A percentile compares a stretch with the other conserved stretches of the same genome.
phyloP scores from a whole-genome alignment of 2,113 vertebrate species.

The Monopterus albus region DNA sequence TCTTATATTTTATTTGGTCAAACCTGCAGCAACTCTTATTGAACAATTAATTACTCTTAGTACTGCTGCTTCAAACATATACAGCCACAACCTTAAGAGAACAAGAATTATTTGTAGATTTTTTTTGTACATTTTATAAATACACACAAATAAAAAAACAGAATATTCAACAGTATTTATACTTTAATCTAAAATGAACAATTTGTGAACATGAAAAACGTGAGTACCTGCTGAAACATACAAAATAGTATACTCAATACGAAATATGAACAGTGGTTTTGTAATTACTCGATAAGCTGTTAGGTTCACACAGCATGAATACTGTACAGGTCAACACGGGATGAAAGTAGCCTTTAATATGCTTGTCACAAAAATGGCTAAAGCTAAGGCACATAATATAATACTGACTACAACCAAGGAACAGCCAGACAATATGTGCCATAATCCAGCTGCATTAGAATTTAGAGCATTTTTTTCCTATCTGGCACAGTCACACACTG shows the following conservation, averaged over 20 bases:
- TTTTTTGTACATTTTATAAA: conserved; percentile 72
- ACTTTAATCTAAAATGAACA: conserved; percentile 15
- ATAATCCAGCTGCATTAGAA: background rate
- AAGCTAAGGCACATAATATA: conserved; percentile 36
- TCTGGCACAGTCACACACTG: conserved; percentile 18
- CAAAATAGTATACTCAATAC: conserved; percentile 21
- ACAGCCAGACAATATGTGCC: background rate
- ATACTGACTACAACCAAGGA: background rate
- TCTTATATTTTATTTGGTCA: background rate
- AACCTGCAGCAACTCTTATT: background rate
- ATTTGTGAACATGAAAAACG: conserved; percentile 4
- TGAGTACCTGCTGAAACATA: background rate
- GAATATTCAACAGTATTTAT: conserved; percentile 49
- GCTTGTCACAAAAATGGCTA: background rate
- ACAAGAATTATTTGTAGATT: conserved; percentile 59
- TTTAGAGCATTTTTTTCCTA: background rate
- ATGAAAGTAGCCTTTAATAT: conserved; percentile 1
- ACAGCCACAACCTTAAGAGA: conserved; percentile 35
- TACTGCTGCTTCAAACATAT: conserved; percentile 8
- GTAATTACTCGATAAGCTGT: background rate
- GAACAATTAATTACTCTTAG: too few species aligned
- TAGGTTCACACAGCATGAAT: background rate
- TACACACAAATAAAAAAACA: conserved; percentile 57
- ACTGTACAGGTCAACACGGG: conserved; percentile 23
- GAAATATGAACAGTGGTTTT: conserved; percentile 32